A percentile compares a stretch with the other conserved stretches of the same genome.
Evolutionary conservation across 2,113 vertebrate species (phyloP).

Genomic region (Sialia sialis): DNA sequence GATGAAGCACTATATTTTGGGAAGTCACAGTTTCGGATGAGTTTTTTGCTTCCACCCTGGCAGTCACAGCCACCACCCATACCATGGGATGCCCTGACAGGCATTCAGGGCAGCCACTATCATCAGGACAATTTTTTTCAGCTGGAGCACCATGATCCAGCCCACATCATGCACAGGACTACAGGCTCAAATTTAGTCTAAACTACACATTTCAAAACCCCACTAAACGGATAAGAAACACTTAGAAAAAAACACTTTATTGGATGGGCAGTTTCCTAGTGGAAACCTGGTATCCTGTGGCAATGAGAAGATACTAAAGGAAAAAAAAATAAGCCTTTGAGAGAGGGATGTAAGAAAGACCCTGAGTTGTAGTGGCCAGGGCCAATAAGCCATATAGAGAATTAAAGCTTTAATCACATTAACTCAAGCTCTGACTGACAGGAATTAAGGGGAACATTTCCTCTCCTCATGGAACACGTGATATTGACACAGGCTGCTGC

Average conservation of each 20-base stretch:
- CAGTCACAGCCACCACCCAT: neutral
- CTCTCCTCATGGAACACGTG: neutral
- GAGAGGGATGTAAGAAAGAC: neutral
- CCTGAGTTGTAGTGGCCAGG: neutral
- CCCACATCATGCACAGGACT: neutral
- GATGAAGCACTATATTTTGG: neutral
- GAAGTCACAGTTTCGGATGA: rapidly evolving
- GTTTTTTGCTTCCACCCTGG: neutral
- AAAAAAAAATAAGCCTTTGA: neutral
- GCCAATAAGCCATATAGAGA: neutral
- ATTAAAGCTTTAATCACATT: constrained; percentile 47
- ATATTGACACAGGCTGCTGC: neutral
- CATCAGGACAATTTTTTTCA: neutral
- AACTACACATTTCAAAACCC: neutral
- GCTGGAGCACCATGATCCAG: neutral
- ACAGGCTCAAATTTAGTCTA: neutral
- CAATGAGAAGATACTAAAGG: neutral
- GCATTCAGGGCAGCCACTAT: rapidly evolving
- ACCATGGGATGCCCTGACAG: neutral
- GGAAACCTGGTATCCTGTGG: neutral
- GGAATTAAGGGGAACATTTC: constrained; percentile 24
- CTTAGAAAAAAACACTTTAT: neutral
- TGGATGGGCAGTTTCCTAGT: neutral
- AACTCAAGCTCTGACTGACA: constrained; percentile 32
- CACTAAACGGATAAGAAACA: neutral